These are phyloP conservation scores for Butastur rufipennis DNA, from an alignment of 2,113 vertebrate species.

Conservation along the genomic window DNA sequence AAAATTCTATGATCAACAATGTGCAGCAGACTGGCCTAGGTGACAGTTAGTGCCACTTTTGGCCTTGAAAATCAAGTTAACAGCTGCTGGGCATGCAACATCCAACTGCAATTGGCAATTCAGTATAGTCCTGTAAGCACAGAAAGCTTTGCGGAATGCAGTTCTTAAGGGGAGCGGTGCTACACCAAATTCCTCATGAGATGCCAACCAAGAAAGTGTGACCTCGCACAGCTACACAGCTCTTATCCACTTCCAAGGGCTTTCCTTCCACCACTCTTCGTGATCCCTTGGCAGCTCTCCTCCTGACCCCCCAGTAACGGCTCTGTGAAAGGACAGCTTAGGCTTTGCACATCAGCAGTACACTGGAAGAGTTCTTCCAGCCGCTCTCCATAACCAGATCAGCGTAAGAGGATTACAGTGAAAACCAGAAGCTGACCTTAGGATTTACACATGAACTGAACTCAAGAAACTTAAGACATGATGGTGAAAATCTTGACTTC, in stretches of 20 bases:
- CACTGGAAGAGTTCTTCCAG: background rate
- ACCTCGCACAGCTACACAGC: background rate
- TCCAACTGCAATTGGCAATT: background rate
- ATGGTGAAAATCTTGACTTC: background rate
- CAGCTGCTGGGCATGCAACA: background rate
- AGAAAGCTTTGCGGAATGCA: background rate
- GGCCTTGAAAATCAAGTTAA: background rate
- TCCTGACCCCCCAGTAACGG: background rate
- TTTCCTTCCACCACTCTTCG: background rate
- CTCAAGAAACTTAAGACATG: background rate
- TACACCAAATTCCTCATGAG: background rate
- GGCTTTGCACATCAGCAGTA: background rate
- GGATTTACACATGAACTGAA: background rate
- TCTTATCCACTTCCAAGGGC: background rate
- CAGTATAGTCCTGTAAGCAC: background rate
- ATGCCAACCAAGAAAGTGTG: background rate
- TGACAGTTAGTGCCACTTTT: background rate
- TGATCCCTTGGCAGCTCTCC: background rate
- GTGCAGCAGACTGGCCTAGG: background rate
- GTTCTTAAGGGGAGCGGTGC: background rate
- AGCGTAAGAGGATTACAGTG: background rate
- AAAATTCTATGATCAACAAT: background rate
- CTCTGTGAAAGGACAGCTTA: background rate
- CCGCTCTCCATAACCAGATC: slow-evolving; percentile 27
- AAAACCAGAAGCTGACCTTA: slow-evolving; percentile 29